Evolutionary conservation across 2,113 vertebrate genomes (phyloP).

Genomic region (Barnardius zonarius): DNA sequence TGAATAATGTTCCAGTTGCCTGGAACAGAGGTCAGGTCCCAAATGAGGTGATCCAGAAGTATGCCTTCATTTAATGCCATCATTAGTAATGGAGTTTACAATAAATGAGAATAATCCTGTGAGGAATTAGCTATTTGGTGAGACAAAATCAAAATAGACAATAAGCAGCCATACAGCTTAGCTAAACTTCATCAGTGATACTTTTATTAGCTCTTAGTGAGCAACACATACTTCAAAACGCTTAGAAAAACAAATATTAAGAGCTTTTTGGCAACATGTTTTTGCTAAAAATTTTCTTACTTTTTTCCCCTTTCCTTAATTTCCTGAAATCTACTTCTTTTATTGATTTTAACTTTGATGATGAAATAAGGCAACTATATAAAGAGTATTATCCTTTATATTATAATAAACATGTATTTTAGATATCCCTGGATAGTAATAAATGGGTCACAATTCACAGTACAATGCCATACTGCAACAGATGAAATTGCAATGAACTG

Average conservation of each 20-base stretch:
- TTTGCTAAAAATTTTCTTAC: background rate
- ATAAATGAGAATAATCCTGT: background rate
- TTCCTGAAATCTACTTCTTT: background rate
- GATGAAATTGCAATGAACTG: background rate
- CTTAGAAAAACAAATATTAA: background rate
- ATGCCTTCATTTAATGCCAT: conserved; percentile 8
- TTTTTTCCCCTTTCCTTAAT: background rate
- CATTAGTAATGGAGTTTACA: background rate
- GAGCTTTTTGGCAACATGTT: background rate
- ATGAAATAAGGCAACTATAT: background rate
- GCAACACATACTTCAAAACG: background rate
- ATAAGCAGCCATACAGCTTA: background rate
- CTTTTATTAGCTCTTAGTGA: background rate
- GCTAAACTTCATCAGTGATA: conserved; percentile 31
- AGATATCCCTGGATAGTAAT: background rate
- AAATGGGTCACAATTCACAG: background rate
- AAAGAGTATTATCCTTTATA: background rate
- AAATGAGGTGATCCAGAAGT: background rate
- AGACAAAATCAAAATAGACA: conserved; percentile 45
- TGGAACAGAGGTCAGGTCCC: background rate
- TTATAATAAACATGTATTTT: background rate
- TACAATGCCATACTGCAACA: background rate
- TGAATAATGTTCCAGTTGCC: background rate
- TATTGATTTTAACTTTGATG: background rate
- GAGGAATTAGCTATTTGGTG: conserved; percentile 6